Evolutionary conservation across 2,797 vertebrate genomes (phyloP).

Genomic region (Gambelia wislizenii): DNA sequence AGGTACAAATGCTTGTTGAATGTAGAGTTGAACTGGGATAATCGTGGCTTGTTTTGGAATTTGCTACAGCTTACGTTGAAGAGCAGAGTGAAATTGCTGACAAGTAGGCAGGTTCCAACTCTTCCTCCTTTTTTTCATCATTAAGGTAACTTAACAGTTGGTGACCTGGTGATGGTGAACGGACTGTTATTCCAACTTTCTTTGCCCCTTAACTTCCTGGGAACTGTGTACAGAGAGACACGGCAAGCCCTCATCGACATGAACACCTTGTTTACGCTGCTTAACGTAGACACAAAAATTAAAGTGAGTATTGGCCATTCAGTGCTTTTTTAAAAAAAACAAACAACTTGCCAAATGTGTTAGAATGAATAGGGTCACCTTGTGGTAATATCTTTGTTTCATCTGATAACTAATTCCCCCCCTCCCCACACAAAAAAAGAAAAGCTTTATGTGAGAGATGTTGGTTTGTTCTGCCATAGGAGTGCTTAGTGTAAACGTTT

Average conservation of each 20-base stretch:
- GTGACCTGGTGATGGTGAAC: slow-evolving; percentile 98
- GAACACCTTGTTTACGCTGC: slow-evolving; percentile 96
- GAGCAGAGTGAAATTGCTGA: neutral
- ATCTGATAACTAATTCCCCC: slow-evolving; percentile 49
- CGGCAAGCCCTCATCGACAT: slow-evolving; percentile 98
- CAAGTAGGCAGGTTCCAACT: slow-evolving; percentile 32
- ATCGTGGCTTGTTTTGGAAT: neutral
- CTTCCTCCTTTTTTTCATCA: slow-evolving; percentile 15
- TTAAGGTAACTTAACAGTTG: slow-evolving; percentile 92
- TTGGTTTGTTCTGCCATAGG: slow-evolving; percentile 25
- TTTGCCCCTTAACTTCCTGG: slow-evolving; percentile 96
- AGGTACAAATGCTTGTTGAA: neutral
- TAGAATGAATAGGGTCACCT: slow-evolving; percentile 45
- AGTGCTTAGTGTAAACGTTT: slow-evolving; percentile 37
- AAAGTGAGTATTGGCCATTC: slow-evolving; percentile 86
- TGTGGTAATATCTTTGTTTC: slow-evolving; percentile 26
- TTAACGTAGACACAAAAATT: slow-evolving; percentile 93
- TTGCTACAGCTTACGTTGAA: neutral
- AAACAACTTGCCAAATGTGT: slow-evolving; percentile 5
- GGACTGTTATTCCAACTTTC: slow-evolving; percentile 98
- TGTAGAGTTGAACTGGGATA: neutral
- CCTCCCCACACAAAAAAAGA: neutral
- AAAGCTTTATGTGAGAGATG: slow-evolving; percentile 21
- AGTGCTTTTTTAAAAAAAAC: slow-evolving; percentile 32
- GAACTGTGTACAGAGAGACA: slow-evolving; percentile 98